Evolutionary conservation across 2,888 invertebrate genomes (phyloP).

Genomic region (Plagiodera versicolora): DNA sequence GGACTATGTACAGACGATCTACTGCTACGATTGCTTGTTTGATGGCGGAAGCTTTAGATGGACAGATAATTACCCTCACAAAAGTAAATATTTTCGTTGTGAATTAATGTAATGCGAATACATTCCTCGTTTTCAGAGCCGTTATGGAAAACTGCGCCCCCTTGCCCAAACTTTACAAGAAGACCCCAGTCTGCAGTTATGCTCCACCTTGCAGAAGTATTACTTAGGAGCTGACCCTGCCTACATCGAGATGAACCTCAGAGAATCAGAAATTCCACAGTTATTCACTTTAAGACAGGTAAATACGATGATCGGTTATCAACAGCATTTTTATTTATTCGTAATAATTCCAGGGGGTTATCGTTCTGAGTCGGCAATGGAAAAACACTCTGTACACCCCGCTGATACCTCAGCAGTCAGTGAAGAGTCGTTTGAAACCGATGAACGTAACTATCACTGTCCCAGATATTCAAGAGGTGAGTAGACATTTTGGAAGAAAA

Average conservation of each 20-base stretch:
- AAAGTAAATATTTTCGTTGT: slow-evolving; percentile 59
- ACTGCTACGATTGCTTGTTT: slow-evolving; percentile 90
- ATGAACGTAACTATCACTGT: slow-evolving; percentile 88
- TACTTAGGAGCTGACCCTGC: slow-evolving; percentile 75
- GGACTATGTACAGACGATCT: slow-evolving; percentile 76
- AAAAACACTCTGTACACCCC: slow-evolving; percentile 95
- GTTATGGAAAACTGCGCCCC: slow-evolving; percentile 85
- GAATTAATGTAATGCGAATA: background rate
- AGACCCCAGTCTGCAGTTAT: slow-evolving; percentile 93
- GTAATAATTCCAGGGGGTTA: slow-evolving; percentile 85
- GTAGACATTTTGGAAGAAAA: slow-evolving; percentile 11
- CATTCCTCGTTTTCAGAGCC: slow-evolving; percentile 66
- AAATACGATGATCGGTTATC: no score
- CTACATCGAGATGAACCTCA: slow-evolving; percentile 80
- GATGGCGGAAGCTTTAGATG: slow-evolving; percentile 92
- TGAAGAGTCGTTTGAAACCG: slow-evolving; percentile 81
- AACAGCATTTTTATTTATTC: background rate
- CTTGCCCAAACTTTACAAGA: slow-evolving; percentile 89
- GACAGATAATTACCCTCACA: slow-evolving; percentile 76
- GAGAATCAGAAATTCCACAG: slow-evolving; percentile 82
- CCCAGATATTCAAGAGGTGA: slow-evolving; percentile 80
- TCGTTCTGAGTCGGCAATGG: slow-evolving; percentile 95
- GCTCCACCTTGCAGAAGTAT: slow-evolving; percentile 84
- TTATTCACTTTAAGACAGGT: slow-evolving; percentile 87
- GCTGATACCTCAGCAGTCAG: slow-evolving; percentile 77